phyloP scores from a whole-genome alignment of 2,888 invertebrate species.

The Drosophila subsilvestris region DNA sequence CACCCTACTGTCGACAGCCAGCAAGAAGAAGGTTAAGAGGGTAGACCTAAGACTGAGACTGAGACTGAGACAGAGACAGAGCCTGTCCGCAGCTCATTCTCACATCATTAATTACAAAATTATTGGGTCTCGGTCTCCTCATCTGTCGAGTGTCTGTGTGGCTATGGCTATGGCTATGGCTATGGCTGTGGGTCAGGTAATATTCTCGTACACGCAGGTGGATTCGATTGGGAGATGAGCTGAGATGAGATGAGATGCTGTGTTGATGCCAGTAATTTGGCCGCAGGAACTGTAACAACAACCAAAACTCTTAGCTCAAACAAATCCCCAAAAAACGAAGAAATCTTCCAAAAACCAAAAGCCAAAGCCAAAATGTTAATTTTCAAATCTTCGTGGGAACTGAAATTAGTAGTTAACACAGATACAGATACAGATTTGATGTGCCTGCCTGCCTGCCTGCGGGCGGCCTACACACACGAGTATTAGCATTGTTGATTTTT shows the following conservation, averaged over 20 bases:
- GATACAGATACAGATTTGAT: conserved; percentile 12
- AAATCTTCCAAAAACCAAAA: conserved; percentile 18
- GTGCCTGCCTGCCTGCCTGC: conserved; percentile 71
- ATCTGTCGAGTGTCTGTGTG: not conserved
- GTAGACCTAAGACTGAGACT: not conserved
- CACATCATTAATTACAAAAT: conserved; percentile 81
- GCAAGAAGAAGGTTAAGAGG: conserved; percentile 61
- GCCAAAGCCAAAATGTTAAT: conserved; percentile 72
- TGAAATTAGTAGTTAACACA: conserved; percentile 70
- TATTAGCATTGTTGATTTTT: conserved; percentile 73
- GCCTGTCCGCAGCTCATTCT: conserved; percentile 73
- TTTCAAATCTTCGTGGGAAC: conserved; percentile 81
- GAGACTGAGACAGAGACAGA: conserved; percentile 6
- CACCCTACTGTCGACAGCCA: conserved; percentile 55
- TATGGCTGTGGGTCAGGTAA: conserved; percentile 12
- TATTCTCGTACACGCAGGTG: conserved; percentile 47
- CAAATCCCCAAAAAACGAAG: conserved; percentile 37
- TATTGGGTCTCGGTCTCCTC: conserved; percentile 52
- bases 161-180: not conserved
- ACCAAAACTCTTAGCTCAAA: conserved; percentile 43
- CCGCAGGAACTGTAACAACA: conserved; percentile 76
- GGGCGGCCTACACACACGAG: conserved; percentile 64
- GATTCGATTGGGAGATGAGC: conserved; percentile 28
- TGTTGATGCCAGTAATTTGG: conserved; percentile 36
- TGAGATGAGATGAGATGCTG: not conserved